Percentiles rank a stretch among this genome's conserved stretches.
phyloP scores from a whole-genome alignment of 2,113 vertebrate genomes.

The Silurus glanis region DNA sequence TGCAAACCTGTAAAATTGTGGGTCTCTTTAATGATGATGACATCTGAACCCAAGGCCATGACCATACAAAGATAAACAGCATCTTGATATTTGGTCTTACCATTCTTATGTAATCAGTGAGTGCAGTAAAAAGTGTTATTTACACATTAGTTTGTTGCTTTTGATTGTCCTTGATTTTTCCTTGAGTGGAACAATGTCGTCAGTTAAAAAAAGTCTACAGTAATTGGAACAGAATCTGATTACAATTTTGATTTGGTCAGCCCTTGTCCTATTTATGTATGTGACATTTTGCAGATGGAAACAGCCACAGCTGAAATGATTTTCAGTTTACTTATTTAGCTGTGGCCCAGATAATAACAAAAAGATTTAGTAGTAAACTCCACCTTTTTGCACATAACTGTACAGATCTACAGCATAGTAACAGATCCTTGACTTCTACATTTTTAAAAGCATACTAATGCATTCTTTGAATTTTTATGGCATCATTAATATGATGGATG shows the following conservation, averaged over 20 bases:
- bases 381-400: not conserved
- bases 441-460: slow-evolving; percentile 63
- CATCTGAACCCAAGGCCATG: not conserved
- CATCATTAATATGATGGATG: slow-evolving; percentile 65
- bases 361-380: slow-evolving; percentile 36
- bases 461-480: slow-evolving; percentile 50
- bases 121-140: not conserved
- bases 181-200: not conserved
- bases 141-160: not conserved
- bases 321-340: not conserved
- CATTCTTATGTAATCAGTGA: not conserved
- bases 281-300: not conserved
- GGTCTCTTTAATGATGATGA: not conserved
- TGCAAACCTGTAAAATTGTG: not conserved
- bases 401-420: slow-evolving; percentile 50
- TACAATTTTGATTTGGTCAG: not conserved
- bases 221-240: not conserved
- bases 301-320: not conserved
- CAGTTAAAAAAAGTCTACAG: not conserved
- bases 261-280: not conserved
- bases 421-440: slow-evolving; percentile 49
- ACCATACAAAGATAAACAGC: not conserved
- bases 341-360: not conserved
- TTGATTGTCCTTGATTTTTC: not conserved
- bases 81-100: not conserved